phyloP scores from a whole-genome alignment of 2,888 invertebrate species.

The Leptodirus hochenwartii region DNA sequence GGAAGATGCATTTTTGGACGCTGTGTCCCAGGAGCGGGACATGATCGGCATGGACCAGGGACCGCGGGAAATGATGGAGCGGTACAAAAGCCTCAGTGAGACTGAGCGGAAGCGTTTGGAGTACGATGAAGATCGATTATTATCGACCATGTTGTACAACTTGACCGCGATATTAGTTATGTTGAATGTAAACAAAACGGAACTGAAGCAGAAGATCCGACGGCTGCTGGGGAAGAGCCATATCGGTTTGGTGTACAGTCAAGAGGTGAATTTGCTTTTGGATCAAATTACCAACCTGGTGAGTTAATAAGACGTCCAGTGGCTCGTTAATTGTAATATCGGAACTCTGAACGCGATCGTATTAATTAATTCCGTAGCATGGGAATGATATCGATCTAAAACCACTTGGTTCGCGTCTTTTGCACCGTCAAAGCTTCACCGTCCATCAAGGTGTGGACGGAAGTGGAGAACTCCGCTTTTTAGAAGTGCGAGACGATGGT shows the following conservation, averaged over 20 bases:
- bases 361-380: constrained; percentile 40
- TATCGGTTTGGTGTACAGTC: constrained; percentile 92
- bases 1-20: constrained; percentile 98
- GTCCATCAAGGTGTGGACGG: constrained; percentile 94
- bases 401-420: constrained; percentile 83
- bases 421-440: constrained; percentile 95
- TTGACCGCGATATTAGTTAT: constrained; percentile 90
- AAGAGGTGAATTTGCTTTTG: constrained; percentile 89
- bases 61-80: constrained; percentile 97
- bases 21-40: constrained; percentile 93
- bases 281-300: constrained; percentile 91
- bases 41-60: constrained; percentile 99
- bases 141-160: constrained; percentile 93
- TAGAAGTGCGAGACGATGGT: constrained; percentile 95
- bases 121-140: constrained; percentile 89
- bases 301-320: constrained; percentile 22
- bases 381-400: constrained; percentile 96
- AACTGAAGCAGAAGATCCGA: constrained; percentile 70
- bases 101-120: constrained; percentile 88
- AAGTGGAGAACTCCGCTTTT: constrained; percentile 69
- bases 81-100: constrained; percentile 84
- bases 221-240: constrained; percentile 94
- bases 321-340: constrained; percentile 1
- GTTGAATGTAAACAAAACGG: constrained; percentile 70
- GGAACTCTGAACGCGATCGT: background rate